A percentile compares a stretch with the other conserved stretches of the same genome.
phyloP scores from a whole-genome alignment of 2,113 vertebrate species.

The Epinephelus lanceolatus region DNA sequence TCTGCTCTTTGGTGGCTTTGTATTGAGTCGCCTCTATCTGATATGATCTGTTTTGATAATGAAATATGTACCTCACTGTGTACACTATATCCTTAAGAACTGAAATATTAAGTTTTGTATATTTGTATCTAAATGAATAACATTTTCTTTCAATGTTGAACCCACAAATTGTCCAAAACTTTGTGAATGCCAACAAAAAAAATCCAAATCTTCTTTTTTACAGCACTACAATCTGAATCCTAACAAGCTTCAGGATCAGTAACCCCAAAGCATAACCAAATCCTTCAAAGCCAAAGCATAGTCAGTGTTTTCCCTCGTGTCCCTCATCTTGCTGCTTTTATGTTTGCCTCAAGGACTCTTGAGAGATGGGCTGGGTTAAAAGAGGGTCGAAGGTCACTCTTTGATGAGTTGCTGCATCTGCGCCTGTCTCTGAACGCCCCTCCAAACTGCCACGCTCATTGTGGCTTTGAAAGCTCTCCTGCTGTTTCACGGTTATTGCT shows the following conservation, averaged over 20 bases:
- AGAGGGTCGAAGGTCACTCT: conserved; percentile 46
- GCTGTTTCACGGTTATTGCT: conserved; percentile 32
- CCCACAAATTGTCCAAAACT: not conserved
- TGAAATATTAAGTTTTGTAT: not conserved
- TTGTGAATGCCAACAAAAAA: not conserved
- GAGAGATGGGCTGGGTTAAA: conserved; percentile 43
- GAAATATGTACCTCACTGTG: not conserved
- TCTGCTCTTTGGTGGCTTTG: conserved; percentile 42
- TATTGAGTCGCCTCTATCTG: not conserved
- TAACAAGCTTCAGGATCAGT: conserved; percentile 11
- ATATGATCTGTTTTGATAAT: not conserved
- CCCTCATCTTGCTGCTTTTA: conserved; percentile 14
- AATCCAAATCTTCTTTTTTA: not conserved
- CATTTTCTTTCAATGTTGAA: not conserved
- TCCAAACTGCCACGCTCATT: conserved; percentile 13
- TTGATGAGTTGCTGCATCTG: conserved; percentile 50
- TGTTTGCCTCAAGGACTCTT: conserved; percentile 40
- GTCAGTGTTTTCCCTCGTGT: conserved; percentile 4
- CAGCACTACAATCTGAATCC: not conserved
- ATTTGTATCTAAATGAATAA: not conserved
- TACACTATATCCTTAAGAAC: not conserved
- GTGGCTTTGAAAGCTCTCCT: conserved; percentile 42
- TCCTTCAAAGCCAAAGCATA: conserved; percentile 9
- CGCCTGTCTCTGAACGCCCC: not conserved
- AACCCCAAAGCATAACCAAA: conserved; percentile 25